Percentiles rank a stretch among this genome's conserved stretches.
phyloP scores from a whole-genome alignment of 2,888 invertebrate genomes.

The Tenodera sinensis region DNA sequence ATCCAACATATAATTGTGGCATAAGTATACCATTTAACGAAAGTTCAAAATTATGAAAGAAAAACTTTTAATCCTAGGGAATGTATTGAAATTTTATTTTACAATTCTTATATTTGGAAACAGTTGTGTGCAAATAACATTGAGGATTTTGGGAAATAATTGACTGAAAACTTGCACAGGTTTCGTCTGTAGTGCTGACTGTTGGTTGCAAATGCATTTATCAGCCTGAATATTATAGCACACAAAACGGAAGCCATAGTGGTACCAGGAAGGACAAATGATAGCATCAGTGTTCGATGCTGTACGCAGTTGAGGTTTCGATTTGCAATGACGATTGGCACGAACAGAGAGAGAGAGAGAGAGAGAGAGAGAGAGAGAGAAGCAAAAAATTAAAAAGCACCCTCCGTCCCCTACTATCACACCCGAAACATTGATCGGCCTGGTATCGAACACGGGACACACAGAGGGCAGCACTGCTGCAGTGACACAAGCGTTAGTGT shows the following conservation, averaged over 20 bases:
- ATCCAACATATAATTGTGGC: too few relatives aligned
- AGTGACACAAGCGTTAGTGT: background rate
- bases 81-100: too few relatives aligned
- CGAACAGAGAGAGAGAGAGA: background rate
- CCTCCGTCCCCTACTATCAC: background rate
- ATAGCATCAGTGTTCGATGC: background rate
- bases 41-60: too few relatives aligned
- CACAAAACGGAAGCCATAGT: background rate
- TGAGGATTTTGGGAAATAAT: too few relatives aligned
- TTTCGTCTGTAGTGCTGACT: too few relatives aligned
- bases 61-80: too few relatives aligned
- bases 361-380: too few relatives aligned
- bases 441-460: background rate
- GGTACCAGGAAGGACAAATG: background rate
- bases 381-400: background rate
- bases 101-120: too few relatives aligned
- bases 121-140: too few relatives aligned
- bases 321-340: background rate
- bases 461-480: background rate
- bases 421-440: background rate
- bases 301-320: background rate
- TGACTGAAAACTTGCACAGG: too few relatives aligned
- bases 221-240: background rate
- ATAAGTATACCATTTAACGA: too few relatives aligned
- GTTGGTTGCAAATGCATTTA: background rate